Percentiles rank a stretch among this genome's conserved stretches.
Conservation (phyloP, 2,113 vertebrate genomes). For the Calidris pugnax region DNA sequence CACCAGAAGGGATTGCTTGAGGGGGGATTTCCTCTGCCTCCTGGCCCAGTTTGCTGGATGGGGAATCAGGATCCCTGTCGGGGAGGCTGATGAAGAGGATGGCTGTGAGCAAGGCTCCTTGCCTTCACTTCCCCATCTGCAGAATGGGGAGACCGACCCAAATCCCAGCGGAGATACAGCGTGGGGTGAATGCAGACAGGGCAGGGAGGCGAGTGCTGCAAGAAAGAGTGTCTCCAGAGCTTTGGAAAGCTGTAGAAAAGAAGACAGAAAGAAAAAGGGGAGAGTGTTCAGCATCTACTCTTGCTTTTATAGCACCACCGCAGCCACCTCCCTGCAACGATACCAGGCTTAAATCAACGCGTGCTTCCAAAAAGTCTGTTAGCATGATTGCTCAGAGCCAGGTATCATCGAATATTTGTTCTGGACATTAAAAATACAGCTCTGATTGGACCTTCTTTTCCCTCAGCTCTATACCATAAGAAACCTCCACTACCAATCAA, state of each 20-base stretch:
- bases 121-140: neutral
- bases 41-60: neutral
- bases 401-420: neutral
- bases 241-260: neutral
- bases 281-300: neutral
- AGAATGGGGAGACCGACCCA: rapidly evolving
- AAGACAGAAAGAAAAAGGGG: neutral
- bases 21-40: neutral
- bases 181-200: neutral
- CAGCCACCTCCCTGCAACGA: neutral
- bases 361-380: neutral
- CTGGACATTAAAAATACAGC: neutral
- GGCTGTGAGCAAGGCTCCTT: neutral
- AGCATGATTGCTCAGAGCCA: neutral
- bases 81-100: neutral
- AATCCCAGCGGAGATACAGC: neutral
- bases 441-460: neutral
- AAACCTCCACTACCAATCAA: neutral
- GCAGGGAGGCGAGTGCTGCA: neutral
- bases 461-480: neutral
- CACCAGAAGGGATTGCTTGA: rapidly evolving
- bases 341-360: rapidly evolving
- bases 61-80: neutral
- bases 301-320: neutral
- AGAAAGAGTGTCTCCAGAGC: neutral